Evolutionary conservation across 2,888 invertebrate species (phyloP), one percentile per base, ranked within the genome.

Genomic region (Alloscopus bannaensis): DNA sequence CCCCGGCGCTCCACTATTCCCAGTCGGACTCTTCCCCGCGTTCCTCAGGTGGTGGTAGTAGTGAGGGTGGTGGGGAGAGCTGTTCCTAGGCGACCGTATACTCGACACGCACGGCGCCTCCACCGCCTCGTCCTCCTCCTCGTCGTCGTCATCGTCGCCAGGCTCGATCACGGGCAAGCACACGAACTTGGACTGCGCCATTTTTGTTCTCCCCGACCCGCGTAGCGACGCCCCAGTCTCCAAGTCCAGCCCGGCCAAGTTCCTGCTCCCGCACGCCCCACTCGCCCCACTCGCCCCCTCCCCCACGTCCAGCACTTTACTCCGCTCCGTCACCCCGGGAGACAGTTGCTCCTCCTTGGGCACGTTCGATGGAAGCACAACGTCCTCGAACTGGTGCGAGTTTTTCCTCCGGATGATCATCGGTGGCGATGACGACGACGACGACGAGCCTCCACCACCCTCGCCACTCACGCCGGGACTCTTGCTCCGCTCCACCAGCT

Each of bases 381-480:
- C 40, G 68, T 68, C 68, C 57, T 68, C 68, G 52, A 68, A 40
- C 68, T n/a, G 24, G 68, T 68, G 68, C 4, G 68, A 68, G 68
- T 68, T 68, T 20, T 68, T 68, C 13, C 50, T 3, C 20, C 68
- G 8, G 11, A 52, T 36, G 13, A 50, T 28, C 52, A 42, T 22
- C 6, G 31, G 22, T 11, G 68, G 68, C 16, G 57, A 40, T 6
- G 36, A 4, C 1, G 55, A 16, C 16, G 68, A 42, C 18, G 40
- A 40, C 8, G 8, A 8, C 8, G 40, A 40, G 40, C 13, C 40
- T 40, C 59, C 24, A 20, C 42, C 40, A 36, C 29, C 42, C 76
- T 93, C 93, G 86, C 92, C 93, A 86, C 95, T 91, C 87, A 40
- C n/a, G n/a, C n/a, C n/a, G 2, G 57, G 50, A 11, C 20, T 13